Evolutionary conservation across 1,140 invertebrate genomes (phyloP).

Genomic region (Calliphora vicina): DNA sequence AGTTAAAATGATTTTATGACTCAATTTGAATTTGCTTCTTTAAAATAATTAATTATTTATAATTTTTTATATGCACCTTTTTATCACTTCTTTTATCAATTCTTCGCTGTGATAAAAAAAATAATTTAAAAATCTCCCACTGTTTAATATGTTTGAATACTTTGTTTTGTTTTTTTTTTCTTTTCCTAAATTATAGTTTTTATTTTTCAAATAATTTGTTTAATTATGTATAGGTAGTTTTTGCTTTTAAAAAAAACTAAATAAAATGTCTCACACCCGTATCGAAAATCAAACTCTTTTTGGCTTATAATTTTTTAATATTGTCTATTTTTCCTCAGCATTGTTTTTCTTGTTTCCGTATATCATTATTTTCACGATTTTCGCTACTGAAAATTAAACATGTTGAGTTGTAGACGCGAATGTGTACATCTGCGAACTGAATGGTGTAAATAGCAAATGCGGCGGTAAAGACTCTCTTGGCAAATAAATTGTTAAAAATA

Average conservation of each 20-base stretch:
- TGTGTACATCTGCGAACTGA: constrained; percentile 25
- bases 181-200: not conserved
- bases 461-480: not conserved
- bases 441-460: constrained; percentile 18
- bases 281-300: not conserved
- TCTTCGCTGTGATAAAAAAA: not conserved
- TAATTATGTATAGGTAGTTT: too few species aligned
- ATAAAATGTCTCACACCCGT: not conserved
- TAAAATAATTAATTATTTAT: not conserved
- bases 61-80: not conserved
- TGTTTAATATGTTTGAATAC: not conserved
- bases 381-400: not conserved
- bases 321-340: not conserved
- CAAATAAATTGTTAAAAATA: constrained; percentile 3
- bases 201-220: not conserved
- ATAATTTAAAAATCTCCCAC: not conserved
- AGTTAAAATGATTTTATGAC: too few species aligned
- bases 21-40: not conserved
- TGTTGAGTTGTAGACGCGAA: constrained; percentile 4
- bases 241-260: not conserved
- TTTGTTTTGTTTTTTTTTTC: not conserved
- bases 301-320: not conserved
- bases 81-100: not conserved
- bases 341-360: not conserved
- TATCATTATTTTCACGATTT: not conserved